Conservation (phyloP, 2,797 vertebrate species). For the Urocyon cinereoargenteus region DNA sequence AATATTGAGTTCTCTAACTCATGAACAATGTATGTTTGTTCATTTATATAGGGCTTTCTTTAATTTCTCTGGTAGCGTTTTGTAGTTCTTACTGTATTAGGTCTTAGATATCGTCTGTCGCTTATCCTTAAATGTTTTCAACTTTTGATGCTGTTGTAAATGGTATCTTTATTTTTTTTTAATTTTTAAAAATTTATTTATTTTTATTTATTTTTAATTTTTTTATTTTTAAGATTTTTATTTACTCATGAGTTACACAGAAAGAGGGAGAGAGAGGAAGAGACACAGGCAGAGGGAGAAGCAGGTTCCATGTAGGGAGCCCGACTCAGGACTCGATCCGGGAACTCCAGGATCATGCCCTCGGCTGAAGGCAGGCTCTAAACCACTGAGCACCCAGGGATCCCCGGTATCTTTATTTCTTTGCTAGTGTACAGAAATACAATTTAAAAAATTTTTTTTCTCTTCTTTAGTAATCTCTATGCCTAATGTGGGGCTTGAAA, state of each 20-base stretch:
- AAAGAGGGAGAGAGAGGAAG: no score
- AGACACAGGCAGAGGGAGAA: no score
- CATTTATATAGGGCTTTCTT: slow-evolving; percentile 4
- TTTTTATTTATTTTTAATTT: no score
- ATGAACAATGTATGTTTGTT: background rate
- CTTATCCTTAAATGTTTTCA: slow-evolving; percentile 56
- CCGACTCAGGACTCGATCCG: no score
- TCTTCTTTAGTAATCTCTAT: background rate
- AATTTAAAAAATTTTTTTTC: background rate
- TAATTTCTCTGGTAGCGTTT: slow-evolving; percentile 21
- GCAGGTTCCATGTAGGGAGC: no score
- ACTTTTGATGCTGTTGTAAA: slow-evolving; percentile 24
- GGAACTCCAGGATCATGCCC: no score
- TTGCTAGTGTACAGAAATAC: background rate
- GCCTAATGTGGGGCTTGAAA: background rate
- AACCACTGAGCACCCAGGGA: no score
- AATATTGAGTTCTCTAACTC: background rate
- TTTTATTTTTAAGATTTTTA: no score
- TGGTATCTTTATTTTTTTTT: background rate
- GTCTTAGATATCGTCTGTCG: background rate
- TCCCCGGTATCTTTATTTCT: background rate
- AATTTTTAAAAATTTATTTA: no score
- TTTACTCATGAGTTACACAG: no score
- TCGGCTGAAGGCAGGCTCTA: no score
- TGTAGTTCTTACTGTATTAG: background rate